These are phyloP conservation scores for Hormaphis cornu DNA, from an alignment of 1,140 invertebrate genomes.

Conservation along the genomic window DNA sequence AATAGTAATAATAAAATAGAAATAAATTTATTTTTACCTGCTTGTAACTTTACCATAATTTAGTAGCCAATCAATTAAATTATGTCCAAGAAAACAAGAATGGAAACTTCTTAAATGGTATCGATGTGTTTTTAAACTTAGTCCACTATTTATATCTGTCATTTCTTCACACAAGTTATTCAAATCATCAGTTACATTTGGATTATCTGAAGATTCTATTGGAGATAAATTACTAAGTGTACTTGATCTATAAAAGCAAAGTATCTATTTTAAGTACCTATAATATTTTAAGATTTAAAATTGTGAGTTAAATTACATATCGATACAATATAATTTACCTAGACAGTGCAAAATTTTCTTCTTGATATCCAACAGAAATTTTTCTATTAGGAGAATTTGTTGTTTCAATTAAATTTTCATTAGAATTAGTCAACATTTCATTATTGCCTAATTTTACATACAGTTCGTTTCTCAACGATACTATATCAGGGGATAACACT, in stretches of 20 bases:
- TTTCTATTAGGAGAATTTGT: slow-evolving; percentile 36
- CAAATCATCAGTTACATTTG: background rate
- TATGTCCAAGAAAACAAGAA: slow-evolving; percentile 59
- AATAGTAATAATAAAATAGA: too few relatives aligned
- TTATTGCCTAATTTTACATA: slow-evolving; percentile 53
- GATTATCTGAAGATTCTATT: background rate
- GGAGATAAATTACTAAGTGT: slow-evolving; percentile 13
- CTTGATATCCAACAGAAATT: slow-evolving; percentile 64
- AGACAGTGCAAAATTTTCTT: slow-evolving; percentile 58
- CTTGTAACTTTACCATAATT: slow-evolving; percentile 56
- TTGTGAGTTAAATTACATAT: background rate
- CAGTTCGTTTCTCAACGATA: slow-evolving; percentile 72
- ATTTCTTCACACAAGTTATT: slow-evolving; percentile 57
- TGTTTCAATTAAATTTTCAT: slow-evolving; percentile 20
- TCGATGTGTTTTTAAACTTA: slow-evolving; percentile 55
- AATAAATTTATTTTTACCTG: slow-evolving; percentile 43
- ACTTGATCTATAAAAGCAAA: slow-evolving; percentile 6
- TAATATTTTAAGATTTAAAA: background rate
- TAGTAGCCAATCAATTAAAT: slow-evolving; percentile 69
- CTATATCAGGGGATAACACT: slow-evolving; percentile 65
- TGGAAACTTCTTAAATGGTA: slow-evolving; percentile 56
- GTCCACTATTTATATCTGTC: slow-evolving; percentile 50
- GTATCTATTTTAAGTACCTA: background rate
- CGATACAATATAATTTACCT: background rate
- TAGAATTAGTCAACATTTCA: slow-evolving; percentile 11